Conservation (phyloP, 2,797 vertebrate species). For the Anguilla marmorata region DNA sequence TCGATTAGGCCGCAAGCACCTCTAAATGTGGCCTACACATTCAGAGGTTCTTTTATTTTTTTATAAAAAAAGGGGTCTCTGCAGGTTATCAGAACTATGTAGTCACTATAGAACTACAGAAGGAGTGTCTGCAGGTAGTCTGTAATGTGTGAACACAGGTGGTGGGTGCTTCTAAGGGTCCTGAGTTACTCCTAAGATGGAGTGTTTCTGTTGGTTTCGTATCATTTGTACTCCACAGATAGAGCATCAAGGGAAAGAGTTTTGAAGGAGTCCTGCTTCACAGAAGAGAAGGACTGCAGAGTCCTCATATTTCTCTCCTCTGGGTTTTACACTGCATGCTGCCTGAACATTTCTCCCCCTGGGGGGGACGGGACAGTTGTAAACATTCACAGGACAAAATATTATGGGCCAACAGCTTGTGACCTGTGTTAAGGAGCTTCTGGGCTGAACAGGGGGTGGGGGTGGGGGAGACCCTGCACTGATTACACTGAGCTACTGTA, state of each 20-base stretch:
- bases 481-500: conserved; percentile 41
- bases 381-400: conserved; percentile 28
- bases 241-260: too few species aligned
- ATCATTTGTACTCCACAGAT: too few species aligned
- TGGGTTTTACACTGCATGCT: conserved; percentile 32
- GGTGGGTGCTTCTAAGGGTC: too few species aligned
- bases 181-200: too few species aligned
- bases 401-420: conserved; percentile 52
- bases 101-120: too few species aligned
- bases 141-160: too few species aligned
- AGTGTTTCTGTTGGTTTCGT: too few species aligned
- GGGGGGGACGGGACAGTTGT: background rate
- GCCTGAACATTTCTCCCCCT: conserved; percentile 3
- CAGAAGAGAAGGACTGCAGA: background rate
- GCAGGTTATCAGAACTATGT: too few species aligned
- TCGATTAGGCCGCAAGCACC: background rate
- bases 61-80: too few species aligned
- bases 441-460: background rate
- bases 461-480: conserved; percentile 33
- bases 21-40: too few species aligned
- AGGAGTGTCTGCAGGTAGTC: too few species aligned
- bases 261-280: background rate
- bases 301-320: background rate
- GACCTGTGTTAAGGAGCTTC: conserved; percentile 43
- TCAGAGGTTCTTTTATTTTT: too few species aligned